Evolutionary conservation across 2,888 invertebrate genomes (phyloP).

Genomic region (Chorisops tibialis): DNA sequence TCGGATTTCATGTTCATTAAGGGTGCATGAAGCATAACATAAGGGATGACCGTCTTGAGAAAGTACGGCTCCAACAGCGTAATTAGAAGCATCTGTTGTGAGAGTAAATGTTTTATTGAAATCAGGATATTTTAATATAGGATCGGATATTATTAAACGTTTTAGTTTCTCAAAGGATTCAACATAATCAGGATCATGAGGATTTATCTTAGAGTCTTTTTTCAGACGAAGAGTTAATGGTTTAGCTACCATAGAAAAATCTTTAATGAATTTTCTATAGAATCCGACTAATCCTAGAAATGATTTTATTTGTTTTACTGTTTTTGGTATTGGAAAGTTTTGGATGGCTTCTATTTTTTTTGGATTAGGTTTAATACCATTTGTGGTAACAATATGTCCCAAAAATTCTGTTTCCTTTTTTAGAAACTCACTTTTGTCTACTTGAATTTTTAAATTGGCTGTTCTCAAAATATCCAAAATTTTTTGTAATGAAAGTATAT

Average conservation of each 20-base stretch:
- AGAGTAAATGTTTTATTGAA: slow-evolving; percentile 39
- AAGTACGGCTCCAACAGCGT: slow-evolving; percentile 37
- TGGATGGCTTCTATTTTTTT: not conserved
- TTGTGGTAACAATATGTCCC: no score
- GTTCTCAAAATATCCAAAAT: no score
- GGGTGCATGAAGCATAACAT: slow-evolving; percentile 37
- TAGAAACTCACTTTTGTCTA: no score
- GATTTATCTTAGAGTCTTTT: not conserved
- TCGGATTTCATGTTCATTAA: slow-evolving; percentile 34
- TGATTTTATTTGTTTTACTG: no score
- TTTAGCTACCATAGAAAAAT: not conserved
- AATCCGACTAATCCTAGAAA: no score
- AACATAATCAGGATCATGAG: not conserved
- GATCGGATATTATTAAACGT: slow-evolving; percentile 32
- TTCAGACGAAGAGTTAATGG: not conserved
- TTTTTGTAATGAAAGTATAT: no score
- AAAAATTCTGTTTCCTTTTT: not conserved
- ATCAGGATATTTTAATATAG: slow-evolving; percentile 43
- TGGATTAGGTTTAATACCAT: not conserved
- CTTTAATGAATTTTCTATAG: no score
- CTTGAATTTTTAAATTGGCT: no score
- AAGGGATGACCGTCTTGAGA: slow-evolving; percentile 38
- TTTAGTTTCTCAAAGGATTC: slow-evolving; percentile 15
- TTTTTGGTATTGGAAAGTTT: not conserved
- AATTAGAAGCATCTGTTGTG: slow-evolving; percentile 39